These are phyloP conservation scores for Drosophila pandora DNA, from an alignment of 1,140 invertebrate genomes.

Conservation along the genomic window DNA sequence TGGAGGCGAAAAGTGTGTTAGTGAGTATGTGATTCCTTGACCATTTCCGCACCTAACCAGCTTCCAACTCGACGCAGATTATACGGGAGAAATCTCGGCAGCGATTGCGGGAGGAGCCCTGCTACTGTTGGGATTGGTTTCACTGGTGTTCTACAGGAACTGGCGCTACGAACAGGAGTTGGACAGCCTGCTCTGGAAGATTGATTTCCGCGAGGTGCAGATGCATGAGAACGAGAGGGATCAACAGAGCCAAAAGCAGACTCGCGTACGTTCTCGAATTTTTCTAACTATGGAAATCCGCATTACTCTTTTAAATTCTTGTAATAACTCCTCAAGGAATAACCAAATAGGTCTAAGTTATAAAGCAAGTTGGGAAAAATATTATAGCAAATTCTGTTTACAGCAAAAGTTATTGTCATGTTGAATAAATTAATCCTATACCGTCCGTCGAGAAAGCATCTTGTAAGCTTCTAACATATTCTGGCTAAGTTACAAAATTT, in stretches of 20 bases:
- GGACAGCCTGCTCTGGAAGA: constrained; percentile 97
- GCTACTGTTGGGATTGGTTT: constrained; percentile 88
- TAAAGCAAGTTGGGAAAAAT: too few species aligned
- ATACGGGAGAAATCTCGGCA: constrained; percentile 91
- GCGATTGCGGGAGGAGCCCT: constrained; percentile 91
- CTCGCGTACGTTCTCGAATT: constrained; percentile 83
- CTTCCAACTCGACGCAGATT: constrained; percentile 85
- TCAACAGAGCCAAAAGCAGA: constrained; percentile 75
- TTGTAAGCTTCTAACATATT: too few species aligned
- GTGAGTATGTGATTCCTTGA: constrained; percentile 85
- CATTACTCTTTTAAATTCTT: too few species aligned
- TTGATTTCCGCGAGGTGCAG: constrained; percentile 95
- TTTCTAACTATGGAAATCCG: neutral
- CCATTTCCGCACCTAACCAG: neutral
- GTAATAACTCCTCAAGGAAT: too few species aligned
- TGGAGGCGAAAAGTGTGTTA: constrained; percentile 94
- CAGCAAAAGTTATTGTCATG: too few species aligned
- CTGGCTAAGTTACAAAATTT: too few species aligned
- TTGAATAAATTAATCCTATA: constrained; percentile 1
- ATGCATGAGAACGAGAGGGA: constrained; percentile 86
- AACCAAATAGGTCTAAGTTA: too few species aligned
- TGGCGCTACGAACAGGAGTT: constrained; percentile 98
- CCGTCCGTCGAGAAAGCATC: constrained; percentile 8
- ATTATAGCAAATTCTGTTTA: too few species aligned
- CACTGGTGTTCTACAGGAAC: constrained; percentile 91